Conservation (phyloP, 2,797 vertebrate species). For the Pitangus sulphuratus region DNA sequence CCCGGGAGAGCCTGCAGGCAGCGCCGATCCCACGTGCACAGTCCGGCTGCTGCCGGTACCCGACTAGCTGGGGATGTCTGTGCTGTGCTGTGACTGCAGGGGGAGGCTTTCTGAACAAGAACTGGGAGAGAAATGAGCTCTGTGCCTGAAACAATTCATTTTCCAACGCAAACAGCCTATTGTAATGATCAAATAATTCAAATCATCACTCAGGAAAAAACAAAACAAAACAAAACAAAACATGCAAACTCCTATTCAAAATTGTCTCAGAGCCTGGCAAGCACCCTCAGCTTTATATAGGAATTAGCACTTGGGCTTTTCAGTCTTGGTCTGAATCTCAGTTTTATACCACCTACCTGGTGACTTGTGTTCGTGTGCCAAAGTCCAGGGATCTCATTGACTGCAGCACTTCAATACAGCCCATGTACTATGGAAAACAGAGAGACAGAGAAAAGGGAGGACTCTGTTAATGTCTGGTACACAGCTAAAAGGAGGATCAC, state of each 20-base stretch:
- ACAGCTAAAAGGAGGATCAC: not conserved
- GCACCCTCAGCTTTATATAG: not conserved
- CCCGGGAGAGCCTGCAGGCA: not conserved
- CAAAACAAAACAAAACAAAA: not conserved
- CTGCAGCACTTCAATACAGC: slow-evolving; percentile 90
- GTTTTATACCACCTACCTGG: slow-evolving; percentile 81
- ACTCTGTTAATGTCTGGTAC: not conserved
- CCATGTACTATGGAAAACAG: slow-evolving; percentile 86
- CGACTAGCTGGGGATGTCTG: not conserved
- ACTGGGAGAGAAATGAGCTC: not conserved
- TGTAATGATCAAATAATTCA: slow-evolving; percentile 29
- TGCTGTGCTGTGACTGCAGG: not conserved
- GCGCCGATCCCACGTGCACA: accelerated
- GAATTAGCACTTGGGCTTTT: not conserved
- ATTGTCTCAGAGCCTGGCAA: not conserved
- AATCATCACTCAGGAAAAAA: not conserved
- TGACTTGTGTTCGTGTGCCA: slow-evolving; percentile 89
- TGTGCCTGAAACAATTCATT: not conserved
- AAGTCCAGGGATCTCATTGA: slow-evolving; percentile 95
- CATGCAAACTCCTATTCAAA: not conserved
- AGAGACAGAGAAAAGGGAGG: not conserved
- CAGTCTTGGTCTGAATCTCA: not conserved
- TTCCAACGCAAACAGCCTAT: not conserved
- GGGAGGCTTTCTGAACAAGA: not conserved
- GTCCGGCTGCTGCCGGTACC: not conserved